Base-by-base conservation (phyloP, 2,888 invertebrate genomes). In the Dioctria rufipes region DNA sequence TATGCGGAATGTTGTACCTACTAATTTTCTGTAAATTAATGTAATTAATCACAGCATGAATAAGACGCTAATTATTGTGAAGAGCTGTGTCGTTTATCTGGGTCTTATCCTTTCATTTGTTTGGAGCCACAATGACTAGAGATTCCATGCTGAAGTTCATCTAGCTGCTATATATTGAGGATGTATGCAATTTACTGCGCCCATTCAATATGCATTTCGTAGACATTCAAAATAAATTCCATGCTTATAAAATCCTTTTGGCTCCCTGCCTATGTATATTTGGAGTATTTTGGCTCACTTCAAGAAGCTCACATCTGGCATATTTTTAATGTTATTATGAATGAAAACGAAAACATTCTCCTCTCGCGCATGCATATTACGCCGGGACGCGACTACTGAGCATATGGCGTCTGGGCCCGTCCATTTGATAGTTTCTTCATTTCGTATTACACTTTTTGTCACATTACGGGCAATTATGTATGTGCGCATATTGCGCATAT, bases 21-120 rank as follows among this genome's bases (percentile, higher is more conserved):
- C 69, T 69, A 69, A 69, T 69, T 69, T 69, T 69, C 51, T 69
- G 69, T 49, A 69, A 69, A 69, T 69, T 69, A 69, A 69, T 37
- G 51, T 69, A 39, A 69, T 69, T 69, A 69, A 69, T 69, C 69
- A 69, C 69, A 69, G 51, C 69, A 69, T 51, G 69, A 69, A 69
- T 69, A 49, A 69, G 69, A 51, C 69, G 40, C 51, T 69, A 69
- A 69, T 69, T 69, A 39, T 51, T 25, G 69, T 51, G 69, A 37
- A 69, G 67, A 43, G 43, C 43, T 46, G 46, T 13, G 43, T 42
- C 67, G 25, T 25, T 67, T 46, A 8, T 4, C 42, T 8, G 67
- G 46, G 43, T 3, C 69, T 25, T 43, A 25, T 25, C 61, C 25
- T 61, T 61, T 61, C 25, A 13, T 51, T 69, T 69, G 37, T 49